A percentile compares a stretch with the other conserved stretches of the same genome.
Conservation (phyloP, 2,888 invertebrate species). For the Palloptera scutellata region DNA sequence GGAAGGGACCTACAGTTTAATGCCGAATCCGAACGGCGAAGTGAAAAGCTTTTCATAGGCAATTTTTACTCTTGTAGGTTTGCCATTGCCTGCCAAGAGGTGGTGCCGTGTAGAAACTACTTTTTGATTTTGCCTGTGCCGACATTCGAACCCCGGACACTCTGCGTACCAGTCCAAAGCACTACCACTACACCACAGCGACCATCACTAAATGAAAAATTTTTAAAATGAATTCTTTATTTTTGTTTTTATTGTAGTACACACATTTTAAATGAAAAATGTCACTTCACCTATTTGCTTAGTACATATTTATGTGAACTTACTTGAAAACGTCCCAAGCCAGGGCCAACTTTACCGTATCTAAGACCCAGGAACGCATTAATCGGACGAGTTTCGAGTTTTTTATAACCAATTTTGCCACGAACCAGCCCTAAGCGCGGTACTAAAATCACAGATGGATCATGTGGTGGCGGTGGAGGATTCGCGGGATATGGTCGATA, state of each 20-base stretch:
- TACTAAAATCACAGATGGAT: conserved; percentile 40
- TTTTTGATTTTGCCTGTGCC: too few species aligned
- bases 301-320: conserved; percentile 21
- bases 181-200: too few species aligned
- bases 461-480: conserved; percentile 22
- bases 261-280: conserved; percentile 1
- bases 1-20: too few species aligned
- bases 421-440: conserved; percentile 52
- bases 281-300: neutral
- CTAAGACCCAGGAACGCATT: conserved; percentile 56
- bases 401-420: conserved; percentile 48
- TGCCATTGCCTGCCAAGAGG: too few species aligned
- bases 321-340: conserved; percentile 56
- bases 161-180: too few species aligned
- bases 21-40: too few species aligned
- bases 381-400: conserved; percentile 48
- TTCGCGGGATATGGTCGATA: conserved; percentile 25
- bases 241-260: neutral
- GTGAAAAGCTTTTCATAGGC: too few species aligned
- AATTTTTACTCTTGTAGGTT: too few species aligned
- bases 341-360: conserved; percentile 52
- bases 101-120: too few species aligned
- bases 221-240: too few species aligned
- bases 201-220: too few species aligned
- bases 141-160: too few species aligned